Conservation (phyloP, 2,113 vertebrate genomes). For the Lepus europaeus region DNA sequence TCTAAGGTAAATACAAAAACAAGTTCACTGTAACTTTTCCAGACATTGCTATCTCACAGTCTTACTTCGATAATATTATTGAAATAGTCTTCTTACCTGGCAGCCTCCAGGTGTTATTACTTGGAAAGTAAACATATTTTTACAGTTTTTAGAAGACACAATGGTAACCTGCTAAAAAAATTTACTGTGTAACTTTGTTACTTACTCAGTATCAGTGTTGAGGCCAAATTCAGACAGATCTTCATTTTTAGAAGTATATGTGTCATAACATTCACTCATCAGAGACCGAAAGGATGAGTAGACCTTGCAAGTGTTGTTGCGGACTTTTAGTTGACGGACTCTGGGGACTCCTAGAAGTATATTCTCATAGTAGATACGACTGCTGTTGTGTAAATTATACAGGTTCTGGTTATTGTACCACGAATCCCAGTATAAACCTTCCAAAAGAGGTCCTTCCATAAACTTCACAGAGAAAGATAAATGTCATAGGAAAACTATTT, state of each 20-base stretch:
- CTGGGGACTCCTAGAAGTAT: slow-evolving; percentile 84
- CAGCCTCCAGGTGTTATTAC: not conserved
- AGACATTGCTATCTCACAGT: not conserved
- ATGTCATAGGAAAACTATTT: slow-evolving; percentile 48
- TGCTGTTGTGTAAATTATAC: slow-evolving; percentile 70
- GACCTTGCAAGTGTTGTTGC: slow-evolving; percentile 81
- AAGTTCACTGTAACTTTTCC: slow-evolving; percentile 23
- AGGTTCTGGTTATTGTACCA: slow-evolving; percentile 66
- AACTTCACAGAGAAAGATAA: slow-evolving; percentile 74
- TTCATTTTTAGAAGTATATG: slow-evolving; percentile 75
- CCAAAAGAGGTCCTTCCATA: slow-evolving; percentile 86
- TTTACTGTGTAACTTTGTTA: slow-evolving; percentile 59
- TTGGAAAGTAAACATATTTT: slow-evolving; percentile 37
- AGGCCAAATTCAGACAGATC: slow-evolving; percentile 85
- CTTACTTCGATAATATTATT: not conserved
- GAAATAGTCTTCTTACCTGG: not conserved
- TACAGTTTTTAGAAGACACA: slow-evolving; percentile 46
- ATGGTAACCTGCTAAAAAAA: slow-evolving; percentile 36
- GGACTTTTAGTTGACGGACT: slow-evolving; percentile 86
- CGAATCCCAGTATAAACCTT: slow-evolving; percentile 87
- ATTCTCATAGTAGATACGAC: slow-evolving; percentile 86
- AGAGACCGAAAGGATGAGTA: slow-evolving; percentile 77
- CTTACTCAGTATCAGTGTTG: slow-evolving; percentile 81
- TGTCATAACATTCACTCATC: slow-evolving; percentile 79
- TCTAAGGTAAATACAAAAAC: slow-evolving; percentile 4